Base-by-base conservation (phyloP, 2,888 invertebrate genomes). In the Pachymerium ferrugineum region DNA sequence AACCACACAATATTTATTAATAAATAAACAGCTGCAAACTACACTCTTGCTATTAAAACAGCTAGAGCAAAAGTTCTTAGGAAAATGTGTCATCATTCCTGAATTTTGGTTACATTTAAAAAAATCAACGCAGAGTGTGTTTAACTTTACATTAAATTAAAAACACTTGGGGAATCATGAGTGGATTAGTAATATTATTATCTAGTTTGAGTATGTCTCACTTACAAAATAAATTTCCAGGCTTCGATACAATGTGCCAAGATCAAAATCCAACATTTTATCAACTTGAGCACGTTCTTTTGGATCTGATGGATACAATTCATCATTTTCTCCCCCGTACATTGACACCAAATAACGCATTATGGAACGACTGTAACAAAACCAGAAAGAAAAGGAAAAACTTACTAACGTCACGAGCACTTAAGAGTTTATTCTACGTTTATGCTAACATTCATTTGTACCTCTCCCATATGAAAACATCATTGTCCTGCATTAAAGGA, bases 381-480 rank as follows among this genome's bases (percentile, higher is more conserved):
- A 67, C 14, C 14, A 62, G 83, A 74, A 28, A 10, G 10, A 67
- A 28, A 22, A 47, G 10, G 22, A 31, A 19, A 4, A 42, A 35
- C 70, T 28, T 19, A n/a, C n/a, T n/a, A n/a, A n/a, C n/a, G n/a
- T n/a, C n/a, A n/a, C n/a, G n/a, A n/a, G n/a, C n/a, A n/a, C n/a
- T n/a, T n/a, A n/a, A n/a, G n/a, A n/a, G n/a, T n/a, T n/a, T n/a
- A n/a, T n/a, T n/a, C n/a, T n/a, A n/a, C n/a, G n/a, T n/a, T n/a
- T n/a, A n/a, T n/a, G n/a, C n/a, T n/a, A 25, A 25, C 3, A 3
- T 25, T 25, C 28, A 6, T 72, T 28, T 12, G 6, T 28, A 72
- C 72, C 72, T 72, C n/a, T 72, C 72, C 54, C 72, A 42, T 25
- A 72, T 12, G 22, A 16, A 30, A 16, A 72, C 8, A 14, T 16